These are phyloP conservation scores for Bos taurus DNA, from an alignment of 2,113 vertebrate species.

Conservation along the genomic window ARS-UCD2.0 NC_037344.1:33437501-33438000, in stretches of 20 bases:
- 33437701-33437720: not conserved
- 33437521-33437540: not conserved
- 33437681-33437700: not conserved
- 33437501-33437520: not conserved
- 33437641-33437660: not conserved
- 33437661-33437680: not conserved
- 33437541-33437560: not conserved
- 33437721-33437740: not conserved
- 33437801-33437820: not conserved
- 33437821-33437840: not conserved
- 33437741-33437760: not conserved
- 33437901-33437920: not conserved
- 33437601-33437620: not conserved
- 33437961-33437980: not conserved
- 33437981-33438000: no score
- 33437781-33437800: not conserved
- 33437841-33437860: not conserved
- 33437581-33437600: not conserved
- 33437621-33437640: not conserved
- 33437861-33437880: not conserved
- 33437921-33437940: not conserved
- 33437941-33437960: not conserved
- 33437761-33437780: not conserved
- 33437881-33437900: not conserved
- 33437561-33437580: not conserved